These are phyloP conservation scores for Seriola aureovittata DNA, from an alignment of 2,113 vertebrate species.

Conservation along the genomic window DNA sequence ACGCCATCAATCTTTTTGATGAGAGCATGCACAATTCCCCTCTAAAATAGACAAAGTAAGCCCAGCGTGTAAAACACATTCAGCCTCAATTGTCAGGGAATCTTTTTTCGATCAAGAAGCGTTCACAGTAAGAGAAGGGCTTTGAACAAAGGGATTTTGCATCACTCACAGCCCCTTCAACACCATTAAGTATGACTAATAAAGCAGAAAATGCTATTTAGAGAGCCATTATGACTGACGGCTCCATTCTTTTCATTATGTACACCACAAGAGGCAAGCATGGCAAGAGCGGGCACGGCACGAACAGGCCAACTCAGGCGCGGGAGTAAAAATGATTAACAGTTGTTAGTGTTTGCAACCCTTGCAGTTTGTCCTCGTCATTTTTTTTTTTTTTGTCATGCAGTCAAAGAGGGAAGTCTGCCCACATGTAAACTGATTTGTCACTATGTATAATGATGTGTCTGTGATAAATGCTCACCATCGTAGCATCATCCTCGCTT, in stretches of 20 bases:
- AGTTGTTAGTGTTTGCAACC: slow-evolving; percentile 73
- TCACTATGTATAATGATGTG: slow-evolving; percentile 69
- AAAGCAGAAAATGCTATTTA: slow-evolving; percentile 88
- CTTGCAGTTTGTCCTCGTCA: slow-evolving; percentile 62
- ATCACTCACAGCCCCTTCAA: slow-evolving; percentile 82
- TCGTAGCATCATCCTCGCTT: slow-evolving; percentile 43
- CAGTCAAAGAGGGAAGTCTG: slow-evolving; percentile 59
- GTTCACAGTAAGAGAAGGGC: slow-evolving; percentile 73
- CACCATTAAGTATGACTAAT: slow-evolving; percentile 87
- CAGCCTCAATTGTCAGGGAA: slow-evolving; percentile 77
- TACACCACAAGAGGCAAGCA: slow-evolving; percentile 66
- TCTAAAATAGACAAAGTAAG: slow-evolving; percentile 77
- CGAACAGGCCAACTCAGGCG: slow-evolving; percentile 53
- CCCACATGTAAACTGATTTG: slow-evolving; percentile 73
- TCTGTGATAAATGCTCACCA: slow-evolving; percentile 61
- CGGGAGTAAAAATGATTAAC: slow-evolving; percentile 74
- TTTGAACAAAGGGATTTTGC: slow-evolving; percentile 79
- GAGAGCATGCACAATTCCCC: slow-evolving; percentile 67
- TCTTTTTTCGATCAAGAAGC: slow-evolving; percentile 78
- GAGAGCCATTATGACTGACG: slow-evolving; percentile 83
- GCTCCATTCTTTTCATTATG: slow-evolving; percentile 82
- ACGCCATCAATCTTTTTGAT: slow-evolving; percentile 77
- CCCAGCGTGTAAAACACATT: slow-evolving; percentile 80
- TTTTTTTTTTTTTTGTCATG: slow-evolving; percentile 42
- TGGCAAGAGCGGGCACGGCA: slow-evolving; percentile 61